Conservation (phyloP, 2,113 vertebrate species). For the Coptodon bakossiorum region DNA sequence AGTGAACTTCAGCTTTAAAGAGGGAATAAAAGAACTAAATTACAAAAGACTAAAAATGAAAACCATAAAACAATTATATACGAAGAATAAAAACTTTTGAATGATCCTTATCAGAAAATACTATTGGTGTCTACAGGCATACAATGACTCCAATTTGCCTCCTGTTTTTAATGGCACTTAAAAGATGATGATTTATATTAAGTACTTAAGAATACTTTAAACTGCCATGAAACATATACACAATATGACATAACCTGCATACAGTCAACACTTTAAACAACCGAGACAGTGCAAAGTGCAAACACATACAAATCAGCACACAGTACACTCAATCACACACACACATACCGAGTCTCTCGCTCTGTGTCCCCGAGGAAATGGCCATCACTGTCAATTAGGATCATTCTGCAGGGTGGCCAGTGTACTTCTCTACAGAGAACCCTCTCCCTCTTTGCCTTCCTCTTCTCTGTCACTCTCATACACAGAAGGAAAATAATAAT, state of each 20-base stretch:
- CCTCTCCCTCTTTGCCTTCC: background rate
- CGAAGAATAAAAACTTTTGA: background rate
- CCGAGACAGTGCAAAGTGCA: background rate
- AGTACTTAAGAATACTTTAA: background rate
- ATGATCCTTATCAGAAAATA: background rate
- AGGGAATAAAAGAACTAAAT: background rate
- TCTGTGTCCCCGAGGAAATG: background rate
- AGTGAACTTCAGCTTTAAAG: background rate
- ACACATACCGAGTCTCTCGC: background rate
- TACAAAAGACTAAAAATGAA: background rate
- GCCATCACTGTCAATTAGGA: conserved; percentile 51
- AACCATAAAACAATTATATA: background rate
- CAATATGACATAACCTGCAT: background rate
- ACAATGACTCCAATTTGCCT: background rate
- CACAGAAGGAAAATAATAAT: background rate
- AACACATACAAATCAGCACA: background rate
- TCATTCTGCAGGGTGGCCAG: conserved; percentile 26
- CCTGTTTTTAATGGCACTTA: background rate
- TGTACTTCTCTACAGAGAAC: conserved; percentile 19
- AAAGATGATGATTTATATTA: background rate
- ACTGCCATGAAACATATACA: background rate
- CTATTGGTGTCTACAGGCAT: background rate
- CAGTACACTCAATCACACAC: background rate
- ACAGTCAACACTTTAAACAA: background rate
- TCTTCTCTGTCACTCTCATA: conserved; percentile 3